Base-by-base conservation (phyloP, 2,797 vertebrate genomes). In the Bryconaethiops microstoma region DNA sequence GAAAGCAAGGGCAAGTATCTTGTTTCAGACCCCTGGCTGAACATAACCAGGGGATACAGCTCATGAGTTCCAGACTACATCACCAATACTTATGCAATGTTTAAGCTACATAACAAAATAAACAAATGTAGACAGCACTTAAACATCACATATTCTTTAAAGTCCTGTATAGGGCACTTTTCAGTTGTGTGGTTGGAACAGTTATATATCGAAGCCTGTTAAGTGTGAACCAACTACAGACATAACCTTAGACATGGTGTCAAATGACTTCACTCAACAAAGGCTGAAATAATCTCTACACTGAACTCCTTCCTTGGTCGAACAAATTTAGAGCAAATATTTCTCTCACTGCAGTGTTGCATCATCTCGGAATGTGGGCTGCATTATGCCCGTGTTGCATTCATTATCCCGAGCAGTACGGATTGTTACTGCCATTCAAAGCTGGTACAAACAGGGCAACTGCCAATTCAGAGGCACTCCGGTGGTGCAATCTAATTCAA, bases 391-490 rank as follows among this genome's bases (percentile, higher is more conserved):
- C 5, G 25, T n/a, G 45, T 19, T 45, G 55, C 55, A 74, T 74
- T 74, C 55, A 74, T 60, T 74, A 74, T 59, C 55, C 72, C 39
- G 45, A 23, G n/a, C 72, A 60, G 35, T 17, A 74, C 72, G 62
- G 72, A 42, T 42, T 42, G 71, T 62, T 74, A 29, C 39, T 60
- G 55, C 55, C 72, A 74, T 74, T 62, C 35, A 74, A 60, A 60
- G 35, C 55, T 45, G 39, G 17, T 60, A 42, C 55, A 19, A 39
- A 59, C 14, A 21, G 72, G 55, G n/a, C 55, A 74, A 55, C 55
- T 74, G 72, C 55, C 55, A 60, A 60, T 74, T 45, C 52, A 57
- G 54, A 74, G 17, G 10, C 35, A 40, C 70, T 57, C 5, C 2
- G 19, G 54, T 59, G 54, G 23, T 55, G 29, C 54, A 42, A 16